phyloP scores from a whole-genome alignment of 2,888 invertebrate species.

The Trachelus troglodyta region DNA sequence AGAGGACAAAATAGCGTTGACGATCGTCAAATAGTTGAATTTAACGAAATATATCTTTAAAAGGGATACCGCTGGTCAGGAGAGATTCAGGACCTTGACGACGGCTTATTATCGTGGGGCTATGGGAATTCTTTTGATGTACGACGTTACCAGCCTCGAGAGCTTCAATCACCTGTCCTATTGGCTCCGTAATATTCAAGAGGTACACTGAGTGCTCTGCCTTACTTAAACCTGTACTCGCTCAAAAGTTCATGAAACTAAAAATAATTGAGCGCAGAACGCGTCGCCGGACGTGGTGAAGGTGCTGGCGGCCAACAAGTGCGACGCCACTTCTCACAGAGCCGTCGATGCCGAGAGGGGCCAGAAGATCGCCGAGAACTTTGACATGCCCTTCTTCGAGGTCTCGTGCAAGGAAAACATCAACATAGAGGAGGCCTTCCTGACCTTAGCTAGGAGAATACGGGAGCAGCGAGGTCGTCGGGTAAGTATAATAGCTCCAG shows the following conservation, averaged over 20 bases:
- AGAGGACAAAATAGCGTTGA: neutral
- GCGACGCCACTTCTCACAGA: slow-evolving; percentile 80
- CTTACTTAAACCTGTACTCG: neutral
- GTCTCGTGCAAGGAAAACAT: slow-evolving; percentile 89
- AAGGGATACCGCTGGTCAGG: slow-evolving; percentile 91
- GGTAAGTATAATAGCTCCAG: slow-evolving; percentile 65
- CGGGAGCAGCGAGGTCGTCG: slow-evolving; percentile 82
- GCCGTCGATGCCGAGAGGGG: slow-evolving; percentile 84
- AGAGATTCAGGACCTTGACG: slow-evolving; percentile 81
- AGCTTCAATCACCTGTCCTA: slow-evolving; percentile 92
- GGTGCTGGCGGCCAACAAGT: slow-evolving; percentile 87
- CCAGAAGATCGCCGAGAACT: slow-evolving; percentile 88
- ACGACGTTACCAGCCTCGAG: slow-evolving; percentile 89
- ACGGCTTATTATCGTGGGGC: slow-evolving; percentile 91
- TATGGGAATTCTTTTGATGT: slow-evolving; percentile 92
- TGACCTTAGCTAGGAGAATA: slow-evolving; percentile 84
- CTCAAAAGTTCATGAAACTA: slow-evolving; percentile 13
- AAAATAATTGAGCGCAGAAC: slow-evolving; percentile 70
- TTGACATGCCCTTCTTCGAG: slow-evolving; percentile 90
- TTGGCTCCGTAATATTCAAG: slow-evolving; percentile 91
- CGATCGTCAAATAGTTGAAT: neutral
- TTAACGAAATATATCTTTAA: neutral
- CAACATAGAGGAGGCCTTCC: slow-evolving; percentile 86
- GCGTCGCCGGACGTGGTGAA: slow-evolving; percentile 89
- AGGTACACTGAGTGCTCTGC: slow-evolving; percentile 70